Base-by-base conservation (phyloP, 2,113 vertebrate genomes). In the Psittacula cyanocephala region DNA sequence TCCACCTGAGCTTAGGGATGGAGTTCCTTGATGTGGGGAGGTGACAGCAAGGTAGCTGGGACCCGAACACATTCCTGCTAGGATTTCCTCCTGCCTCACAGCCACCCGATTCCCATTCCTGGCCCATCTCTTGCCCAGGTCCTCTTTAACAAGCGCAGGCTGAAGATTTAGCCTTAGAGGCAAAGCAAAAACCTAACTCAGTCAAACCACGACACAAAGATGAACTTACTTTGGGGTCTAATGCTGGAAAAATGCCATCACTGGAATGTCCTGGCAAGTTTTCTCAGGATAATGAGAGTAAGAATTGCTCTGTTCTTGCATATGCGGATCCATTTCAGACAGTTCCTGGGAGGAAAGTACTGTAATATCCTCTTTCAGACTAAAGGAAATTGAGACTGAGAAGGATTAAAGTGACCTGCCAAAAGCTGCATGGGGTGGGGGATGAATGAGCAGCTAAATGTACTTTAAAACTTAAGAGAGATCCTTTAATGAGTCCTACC, bases 141-240 rank as follows among this genome's bases (percentile, higher is more conserved):
- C 25, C 52, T 53, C 71, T 82, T 60, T 19, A 80, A 46, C 24
- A 55, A 71, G 47, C 31, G 24, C 50, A 37, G 49, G 52, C 46
- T 67, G 50, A 87, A n/a, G 31, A 20, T 29, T 88, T 63, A 69
- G 70, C 70, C 75, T 60, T 10, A 16, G 60, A 71, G 43, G 67
- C 43, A 95, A 88, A 88, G 68, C 76, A 94, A 67, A 86, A 64
- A 53, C 31, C 11, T 33, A 65, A 44, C 76, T 83, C 49, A 47
- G 53, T 50, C 77, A 57, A n/a, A 62, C 52, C 28, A 53, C 10
- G 59, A 84, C 63, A 50, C 27, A 53, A 53, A 53, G 52, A 17
- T 11, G 59, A 91, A 74, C 49, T 74, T 63, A 13, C 77, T 84
- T 55, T 0, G 2, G 68, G 64, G 81, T 80, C n/a, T 67, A n/a